Base-by-base conservation (phyloP, 2,797 vertebrate genomes). In the Nyctalus aviator region DNA sequence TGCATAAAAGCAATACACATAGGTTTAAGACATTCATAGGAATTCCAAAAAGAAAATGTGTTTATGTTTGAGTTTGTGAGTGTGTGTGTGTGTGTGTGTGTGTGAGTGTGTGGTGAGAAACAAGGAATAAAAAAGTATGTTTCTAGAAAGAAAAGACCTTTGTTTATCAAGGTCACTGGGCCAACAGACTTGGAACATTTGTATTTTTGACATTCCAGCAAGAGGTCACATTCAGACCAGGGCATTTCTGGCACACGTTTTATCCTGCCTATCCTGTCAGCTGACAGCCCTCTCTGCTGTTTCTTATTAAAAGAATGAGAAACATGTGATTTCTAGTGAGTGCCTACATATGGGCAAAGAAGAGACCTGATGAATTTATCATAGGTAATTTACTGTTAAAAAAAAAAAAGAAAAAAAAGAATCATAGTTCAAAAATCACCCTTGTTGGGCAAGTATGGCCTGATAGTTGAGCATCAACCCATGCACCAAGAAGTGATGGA, bases 141-240 rank as follows among this genome's bases (percentile, higher is more conserved):
- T 95, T 91, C 86, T 95, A 87, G 77, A 84, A 89, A 92, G 81
- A 94, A 96, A 93, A 88, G 66, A 89, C 23, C 37, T 91, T 83
- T 96, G 87, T 94, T 73, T 59, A 83, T 71, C 78, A 84, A 92
- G 82, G 87, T 93, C 78, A 96, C 73, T 95, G 66, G 73, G 78
- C 46, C 59, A 71, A 12, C 2, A 13, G 41, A 77, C 59, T 93
- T 90, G 88, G 55, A 91, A 85, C 91, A 81, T 81, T 86, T 64
- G 17, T 94, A 55, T 59, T 88, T 94, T 62, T 27, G 55, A 72
- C 46, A 55, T 93, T 94, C 82, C 37, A 53, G 59, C 32, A n/a
- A 88, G 69, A 72, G 95, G 78, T 94, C 91, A 97, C 48, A 37
- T 62, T 91, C 75, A 92, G 84, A 96, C 55, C 30, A 96, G n/a